These are phyloP conservation scores for Empis stercorea DNA, from an alignment of 2,888 invertebrate species.

Conservation along the genomic window DNA sequence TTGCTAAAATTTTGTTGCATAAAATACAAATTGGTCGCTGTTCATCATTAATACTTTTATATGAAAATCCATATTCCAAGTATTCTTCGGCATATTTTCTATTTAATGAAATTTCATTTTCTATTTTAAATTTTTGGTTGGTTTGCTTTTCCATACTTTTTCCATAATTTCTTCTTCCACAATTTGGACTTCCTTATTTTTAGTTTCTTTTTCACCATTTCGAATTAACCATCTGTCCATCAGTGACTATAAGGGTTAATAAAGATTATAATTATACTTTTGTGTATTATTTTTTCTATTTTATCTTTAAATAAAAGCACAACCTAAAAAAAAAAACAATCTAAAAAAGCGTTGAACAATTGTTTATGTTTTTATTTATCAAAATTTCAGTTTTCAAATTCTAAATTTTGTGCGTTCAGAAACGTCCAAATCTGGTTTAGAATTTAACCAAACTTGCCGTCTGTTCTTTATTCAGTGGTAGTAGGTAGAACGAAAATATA, in stretches of 20 bases:
- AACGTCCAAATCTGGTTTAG: too few species aligned
- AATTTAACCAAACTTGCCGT: neutral
- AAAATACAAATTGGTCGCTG: neutral
- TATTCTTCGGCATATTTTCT: neutral
- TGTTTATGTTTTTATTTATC: too few species aligned
- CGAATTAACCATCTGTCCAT: neutral
- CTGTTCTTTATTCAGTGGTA: too few species aligned
- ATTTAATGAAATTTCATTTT: neutral
- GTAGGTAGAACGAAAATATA: too few species aligned
- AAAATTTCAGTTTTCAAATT: too few species aligned
- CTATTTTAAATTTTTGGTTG: neutral
- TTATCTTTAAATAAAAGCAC: too few species aligned
- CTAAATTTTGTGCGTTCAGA: too few species aligned
- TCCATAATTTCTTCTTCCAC: neutral
- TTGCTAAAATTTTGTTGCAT: neutral
- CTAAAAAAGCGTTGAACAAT: too few species aligned
- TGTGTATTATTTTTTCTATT: too few species aligned
- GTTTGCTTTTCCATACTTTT: neutral
- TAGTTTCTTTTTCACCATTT: neutral
- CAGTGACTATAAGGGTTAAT: neutral
- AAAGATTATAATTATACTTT: neutral
- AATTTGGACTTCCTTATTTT: neutral
- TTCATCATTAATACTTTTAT: neutral
- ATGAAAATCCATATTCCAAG: neutral
- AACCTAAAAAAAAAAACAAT: too few species aligned